Percentiles rank a stretch among this genome's conserved stretches.
Conservation (phyloP, 2,113 vertebrate species). For the Ia io region DNA sequence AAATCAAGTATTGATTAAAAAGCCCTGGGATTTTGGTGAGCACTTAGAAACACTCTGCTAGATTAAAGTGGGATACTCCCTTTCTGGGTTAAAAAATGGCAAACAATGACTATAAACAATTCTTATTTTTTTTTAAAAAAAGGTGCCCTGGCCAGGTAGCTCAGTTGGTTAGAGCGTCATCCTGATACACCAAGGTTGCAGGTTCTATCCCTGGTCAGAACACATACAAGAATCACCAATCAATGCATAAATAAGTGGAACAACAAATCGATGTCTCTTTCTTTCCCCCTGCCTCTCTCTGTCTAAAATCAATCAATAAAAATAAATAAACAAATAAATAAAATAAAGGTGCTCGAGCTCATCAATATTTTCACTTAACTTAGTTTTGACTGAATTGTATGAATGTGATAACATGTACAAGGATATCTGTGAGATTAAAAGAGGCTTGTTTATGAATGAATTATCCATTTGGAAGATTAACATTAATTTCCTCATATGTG, state of each 20-base stretch:
- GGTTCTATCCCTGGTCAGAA: too few species aligned
- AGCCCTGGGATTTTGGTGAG: neutral
- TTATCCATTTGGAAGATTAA: conserved; percentile 36
- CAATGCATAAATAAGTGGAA: too few species aligned
- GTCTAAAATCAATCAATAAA: too few species aligned
- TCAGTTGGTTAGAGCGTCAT: too few species aligned
- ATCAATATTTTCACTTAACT: neutral
- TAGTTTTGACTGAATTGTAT: conserved; percentile 10
- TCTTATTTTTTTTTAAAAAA: neutral
- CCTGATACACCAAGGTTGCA: too few species aligned
- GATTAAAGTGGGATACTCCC: neutral
- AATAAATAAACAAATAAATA: neutral
- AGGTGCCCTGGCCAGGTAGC: too few species aligned
- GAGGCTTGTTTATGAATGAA: conserved; percentile 28
- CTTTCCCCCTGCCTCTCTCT: too few species aligned
- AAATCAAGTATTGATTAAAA: conserved; percentile 17
- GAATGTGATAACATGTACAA: neutral
- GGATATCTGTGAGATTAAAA: neutral
- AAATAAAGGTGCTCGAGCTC: neutral
- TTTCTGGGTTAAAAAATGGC: neutral
- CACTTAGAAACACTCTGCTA: neutral
- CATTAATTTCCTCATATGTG: conserved; percentile 24
- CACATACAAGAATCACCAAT: too few species aligned
- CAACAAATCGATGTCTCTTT: too few species aligned
- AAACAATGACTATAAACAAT: neutral